These are phyloP conservation scores for Pinna nobilis DNA, from an alignment of 1,140 invertebrate genomes.

Conservation along the genomic window DNA sequence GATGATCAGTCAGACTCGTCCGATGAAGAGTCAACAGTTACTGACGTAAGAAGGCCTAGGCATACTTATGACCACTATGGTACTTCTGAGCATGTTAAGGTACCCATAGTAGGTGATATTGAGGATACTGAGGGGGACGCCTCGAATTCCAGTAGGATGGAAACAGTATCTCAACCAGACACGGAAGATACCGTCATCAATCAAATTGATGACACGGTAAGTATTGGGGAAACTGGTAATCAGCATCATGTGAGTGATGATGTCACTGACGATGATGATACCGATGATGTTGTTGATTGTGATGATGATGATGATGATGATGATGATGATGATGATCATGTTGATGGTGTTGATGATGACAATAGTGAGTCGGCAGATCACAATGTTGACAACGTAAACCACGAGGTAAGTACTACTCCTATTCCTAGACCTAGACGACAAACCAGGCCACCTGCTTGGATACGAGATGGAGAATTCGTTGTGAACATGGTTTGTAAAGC, in stretches of 20 bases:
- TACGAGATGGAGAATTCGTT: constrained; percentile 11
- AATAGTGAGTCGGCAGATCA: background rate
- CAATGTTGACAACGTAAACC: background rate
- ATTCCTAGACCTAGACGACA: background rate
- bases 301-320: background rate
- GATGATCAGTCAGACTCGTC: constrained; percentile 13
- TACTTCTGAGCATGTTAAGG: background rate
- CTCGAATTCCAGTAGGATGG: background rate
- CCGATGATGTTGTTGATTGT: background rate
- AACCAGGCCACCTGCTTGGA: constrained; percentile 6
- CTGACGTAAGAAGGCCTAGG: no score
- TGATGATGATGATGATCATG: background rate
- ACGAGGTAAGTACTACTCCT: background rate
- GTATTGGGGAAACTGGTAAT: background rate
- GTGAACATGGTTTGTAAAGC: constrained; percentile 6
- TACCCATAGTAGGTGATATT: background rate
- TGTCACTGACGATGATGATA: background rate
- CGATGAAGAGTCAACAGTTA: no score
- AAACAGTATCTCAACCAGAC: background rate
- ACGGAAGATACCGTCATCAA: no score
- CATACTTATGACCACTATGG: background rate
- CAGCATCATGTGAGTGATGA: background rate
- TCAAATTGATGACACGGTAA: background rate
- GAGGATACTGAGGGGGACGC: constrained; percentile 1
- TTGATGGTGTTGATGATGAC: no score